Base-by-base conservation (phyloP, 1,140 invertebrate species). In the Habropoda laboriosa region DNA sequence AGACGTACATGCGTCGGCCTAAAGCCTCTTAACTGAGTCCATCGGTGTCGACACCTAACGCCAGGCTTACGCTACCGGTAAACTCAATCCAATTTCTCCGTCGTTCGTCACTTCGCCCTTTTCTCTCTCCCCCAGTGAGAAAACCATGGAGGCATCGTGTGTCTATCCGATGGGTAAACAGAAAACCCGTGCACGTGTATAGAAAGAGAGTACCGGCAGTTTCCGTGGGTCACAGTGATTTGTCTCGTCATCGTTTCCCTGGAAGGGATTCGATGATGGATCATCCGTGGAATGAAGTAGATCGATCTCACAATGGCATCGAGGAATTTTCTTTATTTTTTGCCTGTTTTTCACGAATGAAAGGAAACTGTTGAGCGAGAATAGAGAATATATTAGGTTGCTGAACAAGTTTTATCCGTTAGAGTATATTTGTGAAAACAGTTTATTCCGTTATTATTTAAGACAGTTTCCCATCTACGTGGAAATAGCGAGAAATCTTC, bases 1-100 rank as follows among this genome's bases (percentile, higher is more conserved):
- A 63, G 42, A 73, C 40, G 32, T 55, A 42, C 32, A 45, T n/a
- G 38, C 67, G 35, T 57, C 47, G 47, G 3, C 45, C 68, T 58
- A 77, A 81, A 78, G 60, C 49, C 55, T 70, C 53, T 71, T 77
- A 70, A 40, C 53, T 2, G 51, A 71, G 51, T 27, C 18, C 18
- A 74, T 83, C 72, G 35, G 57, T 21, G 63, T 8, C 45, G 42
- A 71, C 64, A 63, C 42, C 78, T 70, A 79, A 61, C 61, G 38
- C 18, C 63, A 30, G n/a, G 47, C 40, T 30, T 64, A 32, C 38
- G 35, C 66, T 64, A 18, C 47, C 47, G n/a, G 40, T 32, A 45
- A 81, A 82, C 58, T 53, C 57, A 78, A 88, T 88, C 68, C 79
- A 87, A 88, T 89, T 89, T 88, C 73, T 47, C 53, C 45, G 60